These are phyloP conservation scores for Cyclargus thomasi DNA, from an alignment of 1,140 invertebrate genomes.

Conservation along the genomic window DNA sequence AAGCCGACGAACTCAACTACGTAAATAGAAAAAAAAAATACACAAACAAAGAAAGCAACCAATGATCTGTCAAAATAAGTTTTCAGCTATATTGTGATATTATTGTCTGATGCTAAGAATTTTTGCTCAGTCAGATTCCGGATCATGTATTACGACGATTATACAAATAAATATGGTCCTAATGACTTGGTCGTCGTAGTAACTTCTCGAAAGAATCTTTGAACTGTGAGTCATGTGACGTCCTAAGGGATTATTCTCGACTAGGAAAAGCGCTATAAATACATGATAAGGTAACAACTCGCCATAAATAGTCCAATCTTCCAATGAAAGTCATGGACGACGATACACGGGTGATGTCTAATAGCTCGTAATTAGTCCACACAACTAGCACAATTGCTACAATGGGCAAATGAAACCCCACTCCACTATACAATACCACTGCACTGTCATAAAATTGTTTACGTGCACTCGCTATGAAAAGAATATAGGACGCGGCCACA, in stretches of 20 bases:
- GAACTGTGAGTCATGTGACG: background rate
- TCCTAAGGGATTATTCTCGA: background rate
- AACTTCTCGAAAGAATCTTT: too few relatives aligned
- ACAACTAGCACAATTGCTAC: conserved; percentile 64
- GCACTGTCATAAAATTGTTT: background rate
- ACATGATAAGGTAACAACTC: background rate
- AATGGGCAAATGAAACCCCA: conserved; percentile 59
- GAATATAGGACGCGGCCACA: conserved; percentile 8
- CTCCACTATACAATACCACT: conserved; percentile 26
- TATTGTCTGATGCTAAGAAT: too few relatives aligned
- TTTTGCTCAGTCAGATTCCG: too few relatives aligned
- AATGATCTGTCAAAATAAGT: too few relatives aligned
- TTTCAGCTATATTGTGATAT: too few relatives aligned
- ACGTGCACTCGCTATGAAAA: background rate
- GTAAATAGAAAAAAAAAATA: too few relatives aligned
- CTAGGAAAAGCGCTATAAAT: background rate
- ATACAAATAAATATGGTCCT: too few relatives aligned
- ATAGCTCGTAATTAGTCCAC: conserved; percentile 63
- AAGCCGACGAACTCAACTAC: too few relatives aligned
- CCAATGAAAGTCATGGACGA: conserved; percentile 34
- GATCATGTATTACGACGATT: too few relatives aligned
- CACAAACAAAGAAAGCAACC: too few relatives aligned
- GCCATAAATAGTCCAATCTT: conserved; percentile 14
- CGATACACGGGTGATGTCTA: conserved; percentile 49
- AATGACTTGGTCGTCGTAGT: too few relatives aligned